Evolutionary conservation across 1,140 invertebrate species (phyloP).

Genomic region (Aphaenogaster rudis): DNA sequence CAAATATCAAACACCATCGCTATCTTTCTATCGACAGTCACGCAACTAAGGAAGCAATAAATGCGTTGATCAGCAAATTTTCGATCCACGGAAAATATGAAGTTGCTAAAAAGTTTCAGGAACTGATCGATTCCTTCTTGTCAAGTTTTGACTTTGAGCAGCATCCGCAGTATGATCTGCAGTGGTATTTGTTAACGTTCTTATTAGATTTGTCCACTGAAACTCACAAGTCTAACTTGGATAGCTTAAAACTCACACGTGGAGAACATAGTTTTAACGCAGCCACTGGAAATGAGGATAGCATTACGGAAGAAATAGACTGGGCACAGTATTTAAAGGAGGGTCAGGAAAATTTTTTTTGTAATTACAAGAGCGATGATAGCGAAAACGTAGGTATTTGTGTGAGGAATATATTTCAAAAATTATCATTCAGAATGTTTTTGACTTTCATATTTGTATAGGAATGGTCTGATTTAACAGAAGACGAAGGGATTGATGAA

Average conservation of each 20-base stretch:
- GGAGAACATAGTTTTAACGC: constrained; percentile 71
- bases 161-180: constrained; percentile 85
- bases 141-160: constrained; percentile 84
- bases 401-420: not conserved
- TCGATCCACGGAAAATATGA: constrained; percentile 85
- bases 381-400: constrained; percentile 80
- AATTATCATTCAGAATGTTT: constrained; percentile 36
- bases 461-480: constrained; percentile 80
- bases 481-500: constrained; percentile 63
- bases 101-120: constrained; percentile 82
- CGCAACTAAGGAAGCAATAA: constrained; percentile 81
- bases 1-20: constrained; percentile 85
- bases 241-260: constrained; percentile 63
- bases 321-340: constrained; percentile 85
- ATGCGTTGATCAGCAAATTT: constrained; percentile 84
- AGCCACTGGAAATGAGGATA: constrained; percentile 71
- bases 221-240: constrained; percentile 79
- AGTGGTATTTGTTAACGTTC: constrained; percentile 84
- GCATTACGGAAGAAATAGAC: constrained; percentile 82
- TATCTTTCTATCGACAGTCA: constrained; percentile 84
- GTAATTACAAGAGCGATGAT: constrained; percentile 79
- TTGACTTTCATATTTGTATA: constrained; percentile 18
- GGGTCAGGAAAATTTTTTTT: constrained; percentile 82
- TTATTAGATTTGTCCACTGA: constrained; percentile 83
- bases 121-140: constrained; percentile 82